Evolutionary conservation across 2,888 invertebrate species (phyloP), one percentile per base, ranked within the genome.

Genomic region (Drosophila austrosaltans): DNA sequence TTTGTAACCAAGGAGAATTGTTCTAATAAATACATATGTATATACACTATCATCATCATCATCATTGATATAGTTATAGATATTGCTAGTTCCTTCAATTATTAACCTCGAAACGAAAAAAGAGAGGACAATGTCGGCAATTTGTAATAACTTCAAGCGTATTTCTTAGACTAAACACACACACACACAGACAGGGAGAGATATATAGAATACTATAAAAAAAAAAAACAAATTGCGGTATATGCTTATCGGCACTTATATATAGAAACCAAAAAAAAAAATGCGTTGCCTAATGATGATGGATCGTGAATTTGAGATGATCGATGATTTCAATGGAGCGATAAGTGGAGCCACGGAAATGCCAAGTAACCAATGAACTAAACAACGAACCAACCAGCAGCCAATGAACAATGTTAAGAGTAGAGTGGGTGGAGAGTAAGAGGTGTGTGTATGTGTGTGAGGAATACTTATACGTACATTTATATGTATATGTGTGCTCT

Each of bases 281-380:
- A 74, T 74, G 62, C 67, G 64, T 70, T 63, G 70, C 57, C 86
- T 85, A 85, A 85, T 85, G 89, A 85, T 87, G 85, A 85, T 89
- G 88, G 85, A 85, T 85, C 88, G 89, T 89, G 74, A 89, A 85
- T 89, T 80, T 72, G 86, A 88, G 89, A 88, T 85, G 85, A 85
- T 85, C 88, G 85, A 85, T 85, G 85, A 85, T 87, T 84, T 87
- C 69, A 57, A 32, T n/a, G 16, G 36, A 36, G 10, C 66, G 75
- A 75, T 75, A 75, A 75, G 22, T 20, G 54, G 48, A 53, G 57
- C 61, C 64, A 42, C 74, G 75, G 75, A 75, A 73, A 73, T 73
- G 53, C 73, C 68, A 48, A 39, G n/a, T 30, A 30, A n/a, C 28
- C 7, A 53, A 53, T 40, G 16, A 16, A 16, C 16, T 16, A 16